Percentiles rank a stretch among this genome's conserved stretches.
Evolutionary conservation across 2,888 invertebrate genomes (phyloP).

Genomic region (Actias luna): DNA sequence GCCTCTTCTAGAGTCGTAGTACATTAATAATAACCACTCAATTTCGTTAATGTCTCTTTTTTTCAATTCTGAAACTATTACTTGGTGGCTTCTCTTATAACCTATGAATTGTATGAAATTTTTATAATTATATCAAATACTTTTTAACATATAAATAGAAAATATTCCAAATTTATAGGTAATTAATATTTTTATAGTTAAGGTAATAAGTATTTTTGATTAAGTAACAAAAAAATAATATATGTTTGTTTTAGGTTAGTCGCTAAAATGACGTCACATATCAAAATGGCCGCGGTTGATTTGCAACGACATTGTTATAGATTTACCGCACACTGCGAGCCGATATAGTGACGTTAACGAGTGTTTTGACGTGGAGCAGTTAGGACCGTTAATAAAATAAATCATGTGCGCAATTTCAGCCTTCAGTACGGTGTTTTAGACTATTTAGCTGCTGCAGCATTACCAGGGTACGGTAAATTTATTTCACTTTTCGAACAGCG

Average conservation of each 20-base stretch:
- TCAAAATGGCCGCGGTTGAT: constrained; percentile 42
- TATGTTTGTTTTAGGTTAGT: not conserved
- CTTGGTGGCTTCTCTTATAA: too few relatives aligned
- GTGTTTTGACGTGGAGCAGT: constrained; percentile 18
- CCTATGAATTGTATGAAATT: too few relatives aligned
- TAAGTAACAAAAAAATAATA: not conserved
- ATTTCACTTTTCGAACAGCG: not conserved
- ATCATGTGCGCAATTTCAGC: constrained; percentile 12
- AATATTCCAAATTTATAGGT: too few relatives aligned
- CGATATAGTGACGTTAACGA: constrained; percentile 41
- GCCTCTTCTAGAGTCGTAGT: too few relatives aligned
- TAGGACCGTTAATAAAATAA: constrained; percentile 18
- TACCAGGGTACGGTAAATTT: not conserved
- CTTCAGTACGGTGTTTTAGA: not conserved
- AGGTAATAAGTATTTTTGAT: too few relatives aligned
- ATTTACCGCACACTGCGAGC: constrained; percentile 36
- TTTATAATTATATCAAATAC: too few relatives aligned
- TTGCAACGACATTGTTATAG: constrained; percentile 41
- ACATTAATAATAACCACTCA: too few relatives aligned
- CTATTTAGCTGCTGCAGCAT: not conserved
- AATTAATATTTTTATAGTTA: too few relatives aligned
- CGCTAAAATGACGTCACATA: constrained; percentile 42
- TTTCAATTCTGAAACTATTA: too few relatives aligned
- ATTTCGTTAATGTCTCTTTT: too few relatives aligned
- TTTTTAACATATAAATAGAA: too few relatives aligned